Conservation (phyloP, 64 coral and sea anemone genomes). For the Hydrozoanthus tunicans region DNA sequence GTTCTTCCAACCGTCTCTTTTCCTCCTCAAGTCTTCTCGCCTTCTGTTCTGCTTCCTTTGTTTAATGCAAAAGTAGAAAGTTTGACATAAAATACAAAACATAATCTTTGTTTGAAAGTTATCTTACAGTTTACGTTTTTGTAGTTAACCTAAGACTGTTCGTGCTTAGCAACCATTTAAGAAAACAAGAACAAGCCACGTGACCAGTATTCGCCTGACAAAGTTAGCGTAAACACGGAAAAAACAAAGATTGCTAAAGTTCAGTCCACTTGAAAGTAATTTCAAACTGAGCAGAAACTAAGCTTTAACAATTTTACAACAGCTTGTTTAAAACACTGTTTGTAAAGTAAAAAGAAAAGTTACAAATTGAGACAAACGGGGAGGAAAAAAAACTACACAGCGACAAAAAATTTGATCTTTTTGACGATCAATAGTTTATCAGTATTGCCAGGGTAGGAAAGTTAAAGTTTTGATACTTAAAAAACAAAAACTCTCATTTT, state of each 20-base stretch:
- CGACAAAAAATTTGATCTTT: no score
- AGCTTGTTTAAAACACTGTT: not conserved
- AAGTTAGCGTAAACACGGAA: not conserved
- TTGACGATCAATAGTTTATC: no score
- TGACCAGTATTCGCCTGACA: not conserved
- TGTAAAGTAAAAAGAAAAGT: not conserved
- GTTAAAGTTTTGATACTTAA: no score
- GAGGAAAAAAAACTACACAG: no score
- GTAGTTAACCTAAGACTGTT: no score
- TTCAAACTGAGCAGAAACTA: not conserved
- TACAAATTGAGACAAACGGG: not conserved
- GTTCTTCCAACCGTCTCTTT: conserved; percentile 52
- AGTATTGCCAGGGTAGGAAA: no score
- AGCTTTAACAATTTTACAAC: not conserved
- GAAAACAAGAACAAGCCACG: no score
- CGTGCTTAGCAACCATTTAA: no score
- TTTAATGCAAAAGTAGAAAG: not conserved
- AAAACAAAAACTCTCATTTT: no score
- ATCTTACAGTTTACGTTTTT: not conserved
- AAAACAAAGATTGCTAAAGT: not conserved
- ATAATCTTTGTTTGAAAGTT: not conserved
- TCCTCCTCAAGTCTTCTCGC: conserved; percentile 79
- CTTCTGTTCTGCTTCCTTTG: conserved; percentile 78
- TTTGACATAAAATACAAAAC: not conserved
- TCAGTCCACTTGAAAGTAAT: not conserved